phyloP scores from a whole-genome alignment of 2,113 vertebrate species.

The Pipra filicauda region DNA sequence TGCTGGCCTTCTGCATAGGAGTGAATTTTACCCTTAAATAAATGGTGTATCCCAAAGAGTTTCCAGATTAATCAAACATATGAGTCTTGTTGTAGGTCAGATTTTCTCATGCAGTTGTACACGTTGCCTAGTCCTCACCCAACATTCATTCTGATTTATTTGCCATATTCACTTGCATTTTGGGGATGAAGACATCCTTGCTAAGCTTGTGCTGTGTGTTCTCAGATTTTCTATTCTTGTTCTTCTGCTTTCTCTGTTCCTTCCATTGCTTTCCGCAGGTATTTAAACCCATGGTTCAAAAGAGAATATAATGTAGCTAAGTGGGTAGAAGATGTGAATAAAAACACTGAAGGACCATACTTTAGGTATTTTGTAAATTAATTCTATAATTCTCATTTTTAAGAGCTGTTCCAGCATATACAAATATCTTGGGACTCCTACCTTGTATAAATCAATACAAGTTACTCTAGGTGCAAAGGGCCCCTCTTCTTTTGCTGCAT shows the following conservation, averaged over 20 bases:
- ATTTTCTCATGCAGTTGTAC: slow-evolving; percentile 66
- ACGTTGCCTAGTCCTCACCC: slow-evolving; percentile 70
- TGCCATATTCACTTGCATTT: slow-evolving; percentile 81
- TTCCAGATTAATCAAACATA: slow-evolving; percentile 8
- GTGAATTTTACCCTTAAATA: slow-evolving; percentile 43
- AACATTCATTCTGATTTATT: slow-evolving; percentile 70
- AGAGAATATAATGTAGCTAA: slow-evolving; percentile 99
- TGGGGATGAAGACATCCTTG: slow-evolving; percentile 84
- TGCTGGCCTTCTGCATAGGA: not conserved
- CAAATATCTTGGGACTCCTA: slow-evolving; percentile 66
- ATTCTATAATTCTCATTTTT: slow-evolving; percentile 75
- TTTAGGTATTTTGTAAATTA: slow-evolving; percentile 96
- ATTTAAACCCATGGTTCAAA: slow-evolving; percentile 99
- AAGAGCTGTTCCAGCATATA: slow-evolving; percentile 75
- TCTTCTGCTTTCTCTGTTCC: slow-evolving; percentile 89
- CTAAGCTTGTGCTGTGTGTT: slow-evolving; percentile 91
- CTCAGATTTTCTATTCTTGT: slow-evolving; percentile 90
- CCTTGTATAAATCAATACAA: slow-evolving; percentile 80
- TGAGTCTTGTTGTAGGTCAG: slow-evolving; percentile 29
- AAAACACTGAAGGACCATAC: slow-evolving; percentile 98
- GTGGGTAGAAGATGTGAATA: slow-evolving; percentile 99
- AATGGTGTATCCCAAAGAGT: not conserved
- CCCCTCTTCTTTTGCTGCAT: slow-evolving; percentile 76
- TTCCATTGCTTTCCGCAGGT: slow-evolving; percentile 95
- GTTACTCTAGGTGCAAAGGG: slow-evolving; percentile 70